Base-by-base conservation (phyloP, 2,797 vertebrate genomes). In the Glossophaga mutica region DNA sequence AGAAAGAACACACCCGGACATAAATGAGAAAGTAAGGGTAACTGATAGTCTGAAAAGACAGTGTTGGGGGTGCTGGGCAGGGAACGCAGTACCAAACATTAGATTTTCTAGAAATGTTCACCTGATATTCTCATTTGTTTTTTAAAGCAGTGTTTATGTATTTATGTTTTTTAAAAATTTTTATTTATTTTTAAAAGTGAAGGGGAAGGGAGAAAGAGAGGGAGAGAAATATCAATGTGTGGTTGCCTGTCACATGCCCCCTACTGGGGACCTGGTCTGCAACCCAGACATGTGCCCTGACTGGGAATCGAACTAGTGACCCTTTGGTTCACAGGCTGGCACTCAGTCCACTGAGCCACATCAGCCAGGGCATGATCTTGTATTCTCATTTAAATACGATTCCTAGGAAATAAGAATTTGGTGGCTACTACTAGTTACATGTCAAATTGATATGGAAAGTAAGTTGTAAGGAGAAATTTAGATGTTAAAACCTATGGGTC, bases 371-470 rank as follows among this genome's bases (percentile, higher is more conserved):
- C 55, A 26, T 26, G 12, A 52, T 57, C 42, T 91, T 19, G 4
- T 52, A 4, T 57, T 83, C 67, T 87, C 44, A 48, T 67, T 90
- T 90, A 82, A 52, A 22, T 77, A 52, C 14, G n/a, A 24, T 52
- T 77, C 74, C 32, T 68, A 3, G 34, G 68, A 71, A 86, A 14
- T 37, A 57, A 55, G 48, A 93, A 79, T 78, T 95, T 48, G 87
- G 26, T 73, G 70, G 82, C 93, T 96, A 88, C 87, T 81, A 15
- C 15, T 91, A 84, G 94, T 86, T 93, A 57, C 86, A 55, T 94
- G 95, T 91, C 95, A 93, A 0, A 4, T 21, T 91, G 52, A 39
- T 42, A 52, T 44, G 59, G 96, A 95, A 96, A 52, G 39, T 39
- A 39, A 67, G 6, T 79, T 12, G 0, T 71, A 77, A 87, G 50